Percentiles rank a stretch among this genome's conserved stretches.
Evolutionary conservation across 2,113 vertebrate genomes (phyloP).

Genomic region (Motacilla alba): DNA sequence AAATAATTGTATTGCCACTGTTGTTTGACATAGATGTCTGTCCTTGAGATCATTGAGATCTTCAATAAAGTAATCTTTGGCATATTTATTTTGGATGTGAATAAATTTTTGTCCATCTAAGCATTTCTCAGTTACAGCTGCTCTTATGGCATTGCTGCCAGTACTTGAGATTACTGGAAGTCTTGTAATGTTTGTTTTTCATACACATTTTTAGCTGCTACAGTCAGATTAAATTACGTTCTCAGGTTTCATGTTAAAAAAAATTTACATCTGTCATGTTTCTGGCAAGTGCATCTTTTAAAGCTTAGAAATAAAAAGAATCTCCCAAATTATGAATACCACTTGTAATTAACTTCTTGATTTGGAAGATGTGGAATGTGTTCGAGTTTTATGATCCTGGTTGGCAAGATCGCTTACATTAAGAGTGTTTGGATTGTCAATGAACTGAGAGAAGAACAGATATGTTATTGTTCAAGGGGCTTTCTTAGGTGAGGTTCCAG

Average conservation of each 20-base stretch:
- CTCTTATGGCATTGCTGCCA: not conserved
- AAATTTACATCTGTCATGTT: conserved; percentile 33
- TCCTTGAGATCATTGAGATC: not conserved
- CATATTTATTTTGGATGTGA: not conserved
- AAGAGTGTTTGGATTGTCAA: not conserved
- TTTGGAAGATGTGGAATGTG: not conserved
- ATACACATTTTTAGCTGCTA: not conserved
- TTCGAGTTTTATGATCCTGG: not conserved
- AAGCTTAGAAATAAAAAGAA: conserved; percentile 18
- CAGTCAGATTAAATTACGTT: conserved; percentile 35
- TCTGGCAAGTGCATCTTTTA: conserved; percentile 14
- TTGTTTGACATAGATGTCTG: not conserved
- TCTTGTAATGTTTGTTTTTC: conserved; percentile 42
- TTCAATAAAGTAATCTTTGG: not conserved
- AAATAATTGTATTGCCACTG: not conserved
- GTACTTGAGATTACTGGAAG: conserved; percentile 13
- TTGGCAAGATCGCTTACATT: not conserved
- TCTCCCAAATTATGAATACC: not conserved
- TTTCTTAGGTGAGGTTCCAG: not conserved
- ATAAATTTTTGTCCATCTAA: conserved; percentile 6
- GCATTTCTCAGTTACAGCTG: not conserved
- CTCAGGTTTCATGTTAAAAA: conserved; percentile 25
- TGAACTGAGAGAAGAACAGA: not conserved
- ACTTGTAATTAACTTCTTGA: not conserved
- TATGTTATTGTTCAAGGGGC: not conserved